phyloP scores from a whole-genome alignment of 2,113 vertebrate species.

The Anser cygnoides region DNA sequence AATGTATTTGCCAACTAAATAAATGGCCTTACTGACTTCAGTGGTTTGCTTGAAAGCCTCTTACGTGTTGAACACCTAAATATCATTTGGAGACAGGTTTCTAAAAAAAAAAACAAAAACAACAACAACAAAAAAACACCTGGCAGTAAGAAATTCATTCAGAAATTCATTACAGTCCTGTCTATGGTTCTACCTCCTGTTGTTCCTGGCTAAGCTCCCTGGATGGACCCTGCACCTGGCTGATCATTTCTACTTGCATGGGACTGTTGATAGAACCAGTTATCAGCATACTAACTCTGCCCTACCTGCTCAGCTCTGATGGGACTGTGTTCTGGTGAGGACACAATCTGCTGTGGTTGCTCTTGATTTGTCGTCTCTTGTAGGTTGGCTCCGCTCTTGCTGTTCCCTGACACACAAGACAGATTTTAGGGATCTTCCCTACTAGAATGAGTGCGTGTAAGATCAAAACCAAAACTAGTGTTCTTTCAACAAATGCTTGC shows the following conservation, averaged over 20 bases:
- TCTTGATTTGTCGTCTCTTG: not conserved
- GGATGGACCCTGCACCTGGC: not conserved
- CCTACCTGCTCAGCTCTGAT: not conserved
- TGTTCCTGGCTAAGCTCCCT: not conserved
- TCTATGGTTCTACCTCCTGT: not conserved
- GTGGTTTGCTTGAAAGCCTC: not conserved
- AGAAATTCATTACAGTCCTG: not conserved
- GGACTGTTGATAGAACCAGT: not conserved
- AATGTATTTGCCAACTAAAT: not conserved
- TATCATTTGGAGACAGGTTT: not conserved
- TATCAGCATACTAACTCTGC: not conserved
- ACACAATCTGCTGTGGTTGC: not conserved
- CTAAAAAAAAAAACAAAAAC: not conserved
- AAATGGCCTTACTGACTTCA: not conserved
- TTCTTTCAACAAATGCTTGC: not conserved
- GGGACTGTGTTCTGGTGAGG: not conserved
- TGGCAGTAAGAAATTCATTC: not conserved
- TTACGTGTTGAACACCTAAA: not conserved
- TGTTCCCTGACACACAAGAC: not conserved
- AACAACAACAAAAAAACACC: not conserved
- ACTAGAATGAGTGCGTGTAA: rapidly evolving
- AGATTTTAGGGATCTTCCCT: not conserved
- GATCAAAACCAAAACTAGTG: not conserved
- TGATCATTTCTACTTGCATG: rapidly evolving
- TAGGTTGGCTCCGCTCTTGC: not conserved